A percentile compares a stretch with the other conserved stretches of the same genome.
These are phyloP conservation scores for Parotia lawesii DNA, from an alignment of 2,113 vertebrate species.

Conservation along the genomic window DNA sequence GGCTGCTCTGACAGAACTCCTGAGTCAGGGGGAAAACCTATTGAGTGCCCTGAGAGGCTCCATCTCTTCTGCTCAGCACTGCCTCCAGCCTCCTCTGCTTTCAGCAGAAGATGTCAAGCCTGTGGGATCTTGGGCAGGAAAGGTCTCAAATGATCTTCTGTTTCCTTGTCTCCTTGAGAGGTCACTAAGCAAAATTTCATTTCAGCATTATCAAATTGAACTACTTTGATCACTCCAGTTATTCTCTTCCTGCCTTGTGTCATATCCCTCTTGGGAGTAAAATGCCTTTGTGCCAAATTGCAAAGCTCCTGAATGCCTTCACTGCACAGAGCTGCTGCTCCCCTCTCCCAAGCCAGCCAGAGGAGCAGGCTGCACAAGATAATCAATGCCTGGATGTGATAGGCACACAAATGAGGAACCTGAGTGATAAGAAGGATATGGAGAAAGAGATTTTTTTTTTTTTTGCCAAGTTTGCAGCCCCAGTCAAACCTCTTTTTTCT, in stretches of 20 bases:
- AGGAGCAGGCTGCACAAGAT: neutral
- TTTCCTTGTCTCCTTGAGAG: neutral
- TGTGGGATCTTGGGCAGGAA: neutral
- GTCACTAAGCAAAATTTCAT: slow-evolving; percentile 6
- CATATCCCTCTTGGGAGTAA: neutral
- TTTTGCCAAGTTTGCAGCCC: neutral
- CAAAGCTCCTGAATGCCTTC: neutral
- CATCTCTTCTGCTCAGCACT: neutral
- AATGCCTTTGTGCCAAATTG: neutral
- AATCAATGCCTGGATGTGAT: slow-evolving; percentile 49
- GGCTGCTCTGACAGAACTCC: neutral
- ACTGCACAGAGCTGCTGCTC: neutral
- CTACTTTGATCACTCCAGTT: neutral
- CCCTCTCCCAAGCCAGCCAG: neutral
- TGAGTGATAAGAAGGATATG: neutral
- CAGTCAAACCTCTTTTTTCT: neutral
- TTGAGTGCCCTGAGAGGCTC: neutral
- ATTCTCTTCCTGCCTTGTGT: neutral
- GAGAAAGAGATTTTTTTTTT: neutral
- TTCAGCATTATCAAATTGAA: slow-evolving; percentile 6
- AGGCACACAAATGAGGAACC: slow-evolving; percentile 20
- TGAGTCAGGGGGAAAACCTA: neutral
- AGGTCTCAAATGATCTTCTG: neutral
- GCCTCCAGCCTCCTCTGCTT: neutral
- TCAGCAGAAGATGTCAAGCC: neutral